phyloP scores from a whole-genome alignment of 2,113 vertebrate species.

The Anhinga anhinga region DNA sequence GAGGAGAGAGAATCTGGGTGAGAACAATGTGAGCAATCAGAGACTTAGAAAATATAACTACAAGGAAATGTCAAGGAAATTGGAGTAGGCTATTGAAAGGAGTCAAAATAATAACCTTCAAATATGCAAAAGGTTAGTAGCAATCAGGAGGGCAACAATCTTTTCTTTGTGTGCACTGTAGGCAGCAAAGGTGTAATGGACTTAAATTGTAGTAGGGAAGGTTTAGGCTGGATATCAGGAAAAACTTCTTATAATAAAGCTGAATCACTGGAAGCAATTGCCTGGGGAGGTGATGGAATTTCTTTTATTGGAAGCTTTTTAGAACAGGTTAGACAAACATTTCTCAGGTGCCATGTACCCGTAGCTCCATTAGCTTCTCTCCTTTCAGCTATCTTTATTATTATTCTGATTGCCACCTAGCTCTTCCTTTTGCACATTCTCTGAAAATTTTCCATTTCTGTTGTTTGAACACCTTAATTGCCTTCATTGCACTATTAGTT shows the following conservation, averaged over 20 bases:
- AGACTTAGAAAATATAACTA: background rate
- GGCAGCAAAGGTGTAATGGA: conserved; percentile 16
- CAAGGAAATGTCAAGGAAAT: background rate
- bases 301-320: conserved; percentile 25
- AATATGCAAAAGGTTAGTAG: conserved; percentile 23
- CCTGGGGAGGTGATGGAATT: conserved; percentile 5
- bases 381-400: background rate
- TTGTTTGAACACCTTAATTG: background rate
- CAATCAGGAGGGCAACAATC: conserved; percentile 9
- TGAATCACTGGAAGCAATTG: conserved; percentile 3
- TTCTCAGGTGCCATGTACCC: background rate
- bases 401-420: background rate
- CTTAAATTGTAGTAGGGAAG: background rate
- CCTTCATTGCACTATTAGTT: background rate
- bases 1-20: background rate
- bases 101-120: conserved; percentile 12
- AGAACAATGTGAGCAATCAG: conserved; percentile 41
- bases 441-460: background rate
- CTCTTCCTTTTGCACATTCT: background rate
- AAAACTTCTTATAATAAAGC: conserved; percentile 16
- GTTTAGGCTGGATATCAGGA: background rate
- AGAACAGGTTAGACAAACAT: conserved; percentile 5
- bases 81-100: background rate
- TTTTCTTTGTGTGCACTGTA: background rate
- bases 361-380: background rate